These are phyloP conservation scores for Drosophila azteca DNA, from an alignment of 1,140 invertebrate genomes.

Conservation along the genomic window DNA sequence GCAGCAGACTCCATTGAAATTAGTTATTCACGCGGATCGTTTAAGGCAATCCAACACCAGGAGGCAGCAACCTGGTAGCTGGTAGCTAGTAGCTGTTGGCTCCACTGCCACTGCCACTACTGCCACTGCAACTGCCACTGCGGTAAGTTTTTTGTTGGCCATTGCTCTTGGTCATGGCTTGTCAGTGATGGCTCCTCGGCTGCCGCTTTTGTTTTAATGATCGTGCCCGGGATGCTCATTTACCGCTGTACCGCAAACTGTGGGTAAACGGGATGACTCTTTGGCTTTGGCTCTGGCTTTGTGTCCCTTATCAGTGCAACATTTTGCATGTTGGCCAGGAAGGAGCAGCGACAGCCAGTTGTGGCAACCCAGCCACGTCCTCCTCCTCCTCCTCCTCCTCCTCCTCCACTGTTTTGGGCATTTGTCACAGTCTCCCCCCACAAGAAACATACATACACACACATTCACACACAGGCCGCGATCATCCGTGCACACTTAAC, in stretches of 20 bases:
- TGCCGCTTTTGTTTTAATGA: slow-evolving; percentile 81
- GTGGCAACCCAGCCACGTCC: slow-evolving; percentile 43
- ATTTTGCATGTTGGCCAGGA: slow-evolving; percentile 71
- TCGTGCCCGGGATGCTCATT: slow-evolving; percentile 70
- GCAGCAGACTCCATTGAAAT: slow-evolving; percentile 76
- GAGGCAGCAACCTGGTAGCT: slow-evolving; percentile 45
- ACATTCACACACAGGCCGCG: slow-evolving; percentile 10
- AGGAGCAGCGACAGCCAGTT: slow-evolving; percentile 32
- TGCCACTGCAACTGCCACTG: slow-evolving; percentile 9
- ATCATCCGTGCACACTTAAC: slow-evolving; percentile 56
- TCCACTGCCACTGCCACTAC: slow-evolving; percentile 9
- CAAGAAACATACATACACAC: slow-evolving; percentile 10
- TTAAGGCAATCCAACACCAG: slow-evolving; percentile 82
- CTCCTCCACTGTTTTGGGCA: slow-evolving; percentile 49
- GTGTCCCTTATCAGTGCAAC: slow-evolving; percentile 75
- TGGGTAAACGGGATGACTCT: slow-evolving; percentile 68
- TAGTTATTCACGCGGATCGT: slow-evolving; percentile 83
- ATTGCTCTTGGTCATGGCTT: slow-evolving; percentile 75
- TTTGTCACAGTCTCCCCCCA: slow-evolving; percentile 70
- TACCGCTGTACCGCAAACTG: slow-evolving; percentile 54
- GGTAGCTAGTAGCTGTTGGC: slow-evolving; percentile 3
- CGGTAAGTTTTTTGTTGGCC: slow-evolving; percentile 36
- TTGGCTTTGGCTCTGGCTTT: slow-evolving; percentile 61
- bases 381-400: slow-evolving; percentile 5
- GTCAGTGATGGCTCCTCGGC: slow-evolving; percentile 63